phyloP scores from a whole-genome alignment of 2,113 vertebrate genomes.

The Sturnira hondurensis region DNA sequence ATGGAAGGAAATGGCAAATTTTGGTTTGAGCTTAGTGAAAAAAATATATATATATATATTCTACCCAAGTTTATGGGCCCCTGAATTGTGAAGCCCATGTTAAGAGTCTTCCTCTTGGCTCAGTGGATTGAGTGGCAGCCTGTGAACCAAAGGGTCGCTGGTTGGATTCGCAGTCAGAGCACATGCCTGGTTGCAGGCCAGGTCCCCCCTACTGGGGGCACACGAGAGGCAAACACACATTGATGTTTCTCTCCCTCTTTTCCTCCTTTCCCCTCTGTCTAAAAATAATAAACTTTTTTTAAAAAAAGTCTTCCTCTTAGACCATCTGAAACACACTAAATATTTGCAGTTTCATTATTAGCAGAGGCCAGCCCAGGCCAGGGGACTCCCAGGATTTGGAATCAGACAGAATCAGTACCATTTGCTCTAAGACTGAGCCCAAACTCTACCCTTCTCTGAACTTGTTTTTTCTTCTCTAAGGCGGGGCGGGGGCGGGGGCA shows the following conservation, averaged over 20 bases:
- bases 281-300: too few species aligned
- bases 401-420: not conserved
- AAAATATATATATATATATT: not conserved
- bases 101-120: not conserved
- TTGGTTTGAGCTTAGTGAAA: not conserved
- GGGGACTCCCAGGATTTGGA: not conserved
- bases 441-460: not conserved
- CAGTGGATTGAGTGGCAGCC: too few species aligned
- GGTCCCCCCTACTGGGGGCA: too few species aligned
- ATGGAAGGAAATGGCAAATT: not conserved
- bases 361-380: not conserved
- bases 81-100: not conserved
- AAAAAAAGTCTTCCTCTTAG: not conserved
- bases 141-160: too few species aligned
- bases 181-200: too few species aligned
- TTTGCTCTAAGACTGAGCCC: not conserved
- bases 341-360: not conserved
- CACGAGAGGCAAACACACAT: too few species aligned
- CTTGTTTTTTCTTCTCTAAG: not conserved
- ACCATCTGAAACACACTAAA: not conserved
- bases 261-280: too few species aligned
- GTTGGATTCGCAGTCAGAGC: too few species aligned
- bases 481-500: too few species aligned
- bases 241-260: too few species aligned
- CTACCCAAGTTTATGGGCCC: not conserved